Base-by-base conservation (phyloP, 2,888 invertebrate genomes). In the Tortrix viridana region DNA sequence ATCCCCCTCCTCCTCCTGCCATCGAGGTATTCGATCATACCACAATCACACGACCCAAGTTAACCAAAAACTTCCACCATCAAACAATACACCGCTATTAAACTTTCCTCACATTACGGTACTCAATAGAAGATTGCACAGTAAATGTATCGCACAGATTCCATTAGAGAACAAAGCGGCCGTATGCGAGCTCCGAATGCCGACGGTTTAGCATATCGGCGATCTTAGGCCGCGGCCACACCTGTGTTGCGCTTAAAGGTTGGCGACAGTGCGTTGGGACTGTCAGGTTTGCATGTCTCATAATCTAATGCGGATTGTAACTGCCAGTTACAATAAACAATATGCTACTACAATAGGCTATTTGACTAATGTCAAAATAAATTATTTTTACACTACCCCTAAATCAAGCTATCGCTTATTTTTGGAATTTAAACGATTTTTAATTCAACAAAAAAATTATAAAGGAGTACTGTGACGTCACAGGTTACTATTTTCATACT, bases 181-280 rank as follows among this genome's bases (percentile, higher is more conserved):
- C 74, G 74, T 32, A 76, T 77, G 75, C 75, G 76, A 5, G 26
- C n/a, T 19, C 6, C 32, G 87, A 89, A 89, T 85, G 83, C 82
- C 85, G 86, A 77, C 73, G 79, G 84, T 82, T 84, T 83, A 84
- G 80, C 84, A 84, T 88, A 88, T 89, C 88, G 77, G 73, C 71
- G 74, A 86, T 87, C 86, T 86, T 78, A 85, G 76, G 82, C 77
- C 56, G 76, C 57, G 82, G 71, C 72, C 78, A 82, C 78, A 82
- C 76, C 69, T 38, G 60, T 59, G 47, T 67, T 63, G 47, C 49
- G 57, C 65, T 57, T 62, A 64, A 62, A 65, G 58, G 53, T 50
- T 43, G 43, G 54, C 22, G 37, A 53, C 22, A 41, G 22, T 18
- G 22, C 55, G 55, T 61, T 49, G 61, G 32, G 32, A 32, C 32